Percentiles rank a stretch among this genome's conserved stretches.
phyloP scores from a whole-genome alignment of 2,888 invertebrate genomes.

The Cantharis lateralis region DNA sequence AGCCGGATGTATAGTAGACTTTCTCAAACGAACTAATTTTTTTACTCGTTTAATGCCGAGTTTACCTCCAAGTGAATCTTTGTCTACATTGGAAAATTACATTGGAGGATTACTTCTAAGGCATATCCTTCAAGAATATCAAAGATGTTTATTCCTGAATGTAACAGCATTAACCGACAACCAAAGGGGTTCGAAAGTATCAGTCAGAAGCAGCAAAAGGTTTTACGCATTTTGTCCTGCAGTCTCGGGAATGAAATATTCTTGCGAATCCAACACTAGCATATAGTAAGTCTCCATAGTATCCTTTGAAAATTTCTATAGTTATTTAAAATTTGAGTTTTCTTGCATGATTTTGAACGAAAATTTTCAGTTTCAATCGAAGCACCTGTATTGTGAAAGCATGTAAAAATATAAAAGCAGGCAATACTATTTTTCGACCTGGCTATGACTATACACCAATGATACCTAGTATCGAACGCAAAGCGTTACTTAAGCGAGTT shows the following conservation, averaged over 20 bases:
- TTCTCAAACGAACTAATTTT: too few species aligned
- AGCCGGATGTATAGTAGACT: neutral
- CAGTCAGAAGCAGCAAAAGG: neutral
- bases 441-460: neutral
- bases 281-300: too few species aligned
- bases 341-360: too few species aligned
- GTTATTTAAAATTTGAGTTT: too few species aligned
- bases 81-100: neutral
- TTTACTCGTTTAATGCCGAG: too few species aligned
- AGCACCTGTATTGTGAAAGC: neutral
- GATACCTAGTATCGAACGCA: neutral
- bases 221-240: neutral
- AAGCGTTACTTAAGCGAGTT: neutral
- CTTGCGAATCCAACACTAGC: neutral
- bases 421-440: neutral
- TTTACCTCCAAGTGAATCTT: too few species aligned
- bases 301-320: too few species aligned
- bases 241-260: neutral
- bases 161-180: too few species aligned
- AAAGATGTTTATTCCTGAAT: neutral
- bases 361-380: neutral
- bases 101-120: neutral
- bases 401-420: neutral
- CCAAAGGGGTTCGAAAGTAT: neutral
- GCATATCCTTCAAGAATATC: neutral